These are phyloP conservation scores for Centropus unirufus DNA, from an alignment of 2,113 vertebrate genomes.

Conservation along the genomic window DNA sequence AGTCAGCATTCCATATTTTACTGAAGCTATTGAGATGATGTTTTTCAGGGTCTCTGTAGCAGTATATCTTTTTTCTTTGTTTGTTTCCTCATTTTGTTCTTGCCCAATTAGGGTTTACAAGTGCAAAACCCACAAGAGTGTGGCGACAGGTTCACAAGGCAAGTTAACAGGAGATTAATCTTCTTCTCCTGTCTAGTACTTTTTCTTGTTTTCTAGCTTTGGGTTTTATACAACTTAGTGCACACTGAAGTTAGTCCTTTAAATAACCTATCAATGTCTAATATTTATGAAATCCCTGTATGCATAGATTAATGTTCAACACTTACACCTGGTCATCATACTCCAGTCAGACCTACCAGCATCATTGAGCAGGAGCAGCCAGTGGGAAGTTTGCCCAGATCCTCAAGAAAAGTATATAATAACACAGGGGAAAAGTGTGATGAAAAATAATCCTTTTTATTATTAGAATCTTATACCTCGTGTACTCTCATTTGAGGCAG, in stretches of 20 bases:
- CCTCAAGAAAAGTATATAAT: not conserved
- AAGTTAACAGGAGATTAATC: not conserved
- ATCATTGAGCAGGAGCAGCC: not conserved
- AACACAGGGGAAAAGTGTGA: not conserved
- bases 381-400: not conserved
- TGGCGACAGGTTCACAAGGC: not conserved
- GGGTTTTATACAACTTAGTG: not conserved
- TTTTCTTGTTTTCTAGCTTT: not conserved
- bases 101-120: too few species aligned
- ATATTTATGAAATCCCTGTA: not conserved
- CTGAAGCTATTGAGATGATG: not conserved
- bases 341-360: not conserved
- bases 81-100: not conserved
- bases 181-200: not conserved
- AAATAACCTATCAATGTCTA: not conserved
- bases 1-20: not conserved
- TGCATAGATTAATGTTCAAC: not conserved
- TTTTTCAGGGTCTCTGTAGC: not conserved
- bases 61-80: not conserved
- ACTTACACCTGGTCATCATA: not conserved
- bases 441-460: not conserved
- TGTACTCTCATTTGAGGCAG: not conserved
- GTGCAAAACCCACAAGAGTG: too few species aligned
- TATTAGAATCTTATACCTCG: not conserved
- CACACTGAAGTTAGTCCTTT: not conserved